Conservation (phyloP, 2,888 invertebrate genomes). For the Eugnorisma glareosa region DNA sequence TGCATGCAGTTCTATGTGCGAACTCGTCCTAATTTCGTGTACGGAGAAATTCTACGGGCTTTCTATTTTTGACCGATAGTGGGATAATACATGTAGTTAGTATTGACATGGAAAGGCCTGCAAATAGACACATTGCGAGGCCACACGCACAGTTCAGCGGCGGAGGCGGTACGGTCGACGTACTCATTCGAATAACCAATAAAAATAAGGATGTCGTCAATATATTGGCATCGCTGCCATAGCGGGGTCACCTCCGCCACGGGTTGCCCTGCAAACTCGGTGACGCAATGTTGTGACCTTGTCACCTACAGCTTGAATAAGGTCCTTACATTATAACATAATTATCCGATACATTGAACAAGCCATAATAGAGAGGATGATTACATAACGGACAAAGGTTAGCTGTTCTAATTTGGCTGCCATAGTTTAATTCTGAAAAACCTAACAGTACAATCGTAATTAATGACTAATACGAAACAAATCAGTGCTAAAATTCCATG, state of each 20-base stretch:
- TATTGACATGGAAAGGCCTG: conserved; percentile 68
- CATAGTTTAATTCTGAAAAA: conserved; percentile 21
- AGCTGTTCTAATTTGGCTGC: conserved; percentile 11
- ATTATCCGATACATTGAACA: conserved; percentile 28
- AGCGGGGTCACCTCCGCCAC: conserved; percentile 83
- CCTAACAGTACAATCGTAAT: conserved; percentile 7
- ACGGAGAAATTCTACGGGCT: conserved; percentile 44
- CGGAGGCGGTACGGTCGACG: conserved; percentile 87
- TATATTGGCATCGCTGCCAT: conserved; percentile 86
- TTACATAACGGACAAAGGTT: conserved; percentile 54
- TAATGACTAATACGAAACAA: conserved; percentile 12
- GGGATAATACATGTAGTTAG: conserved; percentile 48
- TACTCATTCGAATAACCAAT: conserved; percentile 86
- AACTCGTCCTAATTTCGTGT: conserved; percentile 48
- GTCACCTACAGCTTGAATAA: conserved; percentile 65
- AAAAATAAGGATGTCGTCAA: conserved; percentile 91
- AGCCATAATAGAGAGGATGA: conserved; percentile 28
- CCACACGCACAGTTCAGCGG: conserved; percentile 85
- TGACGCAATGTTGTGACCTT: conserved; percentile 66
- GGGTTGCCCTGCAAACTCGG: conserved; percentile 73
- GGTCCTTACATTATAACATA: conserved; percentile 59
- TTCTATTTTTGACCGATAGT: conserved; percentile 53
- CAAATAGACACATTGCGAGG: conserved; percentile 81
- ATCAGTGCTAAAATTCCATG: conserved; percentile 31
- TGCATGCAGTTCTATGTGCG: conserved; percentile 51